Evolutionary conservation across 2,797 vertebrate genomes (phyloP).

Genomic region (Molossus molossus): DNA sequence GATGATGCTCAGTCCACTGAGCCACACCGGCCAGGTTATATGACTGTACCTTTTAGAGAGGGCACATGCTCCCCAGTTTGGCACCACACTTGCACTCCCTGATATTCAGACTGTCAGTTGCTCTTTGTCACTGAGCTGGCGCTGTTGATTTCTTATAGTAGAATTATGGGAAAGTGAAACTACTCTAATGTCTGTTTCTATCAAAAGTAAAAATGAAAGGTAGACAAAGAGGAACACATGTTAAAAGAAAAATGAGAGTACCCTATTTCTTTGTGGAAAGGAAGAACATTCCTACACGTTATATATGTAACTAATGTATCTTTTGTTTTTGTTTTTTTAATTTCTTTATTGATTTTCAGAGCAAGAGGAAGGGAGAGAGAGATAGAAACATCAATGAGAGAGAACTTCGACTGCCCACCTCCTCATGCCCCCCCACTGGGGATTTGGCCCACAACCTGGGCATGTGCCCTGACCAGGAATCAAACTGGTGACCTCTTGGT

Average conservation of each 20-base stretch:
- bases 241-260: not conserved
- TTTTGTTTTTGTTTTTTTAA: too few species aligned
- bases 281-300: not conserved
- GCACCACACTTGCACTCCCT: not conserved
- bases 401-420: too few species aligned
- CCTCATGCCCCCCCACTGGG: too few species aligned
- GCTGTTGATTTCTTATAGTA: not conserved
- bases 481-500: too few species aligned
- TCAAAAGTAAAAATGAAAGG: conserved; percentile 38
- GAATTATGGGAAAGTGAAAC: not conserved
- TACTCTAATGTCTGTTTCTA: not conserved
- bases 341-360: too few species aligned
- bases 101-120: not conserved
- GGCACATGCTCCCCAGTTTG: not conserved
- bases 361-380: too few species aligned
- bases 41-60: not conserved
- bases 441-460: too few species aligned
- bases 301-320: not conserved
- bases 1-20: too few species aligned
- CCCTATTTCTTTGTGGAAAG: not conserved
- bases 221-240: not conserved
- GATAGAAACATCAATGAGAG: too few species aligned
- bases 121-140: not conserved
- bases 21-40: too few species aligned
- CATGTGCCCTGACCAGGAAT: too few species aligned